Percentiles rank a stretch among this genome's conserved stretches.
Conservation (phyloP, 1,140 invertebrate species). For the Bombus polaris region DNA sequence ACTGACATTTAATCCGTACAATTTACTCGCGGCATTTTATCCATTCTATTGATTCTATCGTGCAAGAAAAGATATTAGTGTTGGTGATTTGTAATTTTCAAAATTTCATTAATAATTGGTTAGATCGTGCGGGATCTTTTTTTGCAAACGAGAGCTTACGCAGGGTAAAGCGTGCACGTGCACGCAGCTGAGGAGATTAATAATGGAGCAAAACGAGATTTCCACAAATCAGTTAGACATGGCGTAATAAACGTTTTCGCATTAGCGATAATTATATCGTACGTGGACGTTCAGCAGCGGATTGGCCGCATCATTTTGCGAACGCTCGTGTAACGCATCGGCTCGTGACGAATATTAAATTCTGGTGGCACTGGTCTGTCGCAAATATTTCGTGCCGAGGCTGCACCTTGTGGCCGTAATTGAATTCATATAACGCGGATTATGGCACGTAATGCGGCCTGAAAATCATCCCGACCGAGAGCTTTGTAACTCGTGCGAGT, state of each 20-base stretch:
- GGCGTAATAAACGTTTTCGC: neutral
- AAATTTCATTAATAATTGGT: neutral
- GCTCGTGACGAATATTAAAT: constrained; percentile 38
- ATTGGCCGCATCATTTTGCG: neutral
- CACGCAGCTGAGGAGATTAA: neutral
- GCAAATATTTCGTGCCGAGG: neutral
- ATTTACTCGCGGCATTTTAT: too few species aligned
- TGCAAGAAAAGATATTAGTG: too few species aligned
- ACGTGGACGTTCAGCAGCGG: neutral
- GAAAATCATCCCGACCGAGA: neutral
- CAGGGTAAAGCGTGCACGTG: neutral
- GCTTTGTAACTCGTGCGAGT: neutral
- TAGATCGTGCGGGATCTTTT: neutral
- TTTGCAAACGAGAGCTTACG: neutral
- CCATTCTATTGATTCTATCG: too few species aligned
- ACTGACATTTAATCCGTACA: too few species aligned
- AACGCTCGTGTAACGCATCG: neutral
- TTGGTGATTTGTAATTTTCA: neutral
- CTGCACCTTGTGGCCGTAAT: constrained; percentile 15
- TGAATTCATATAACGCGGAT: constrained; percentile 51
- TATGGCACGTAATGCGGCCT: neutral
- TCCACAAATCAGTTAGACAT: neutral
- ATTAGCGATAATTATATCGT: constrained; percentile 5
- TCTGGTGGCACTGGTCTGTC: neutral
- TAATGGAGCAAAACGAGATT: neutral